Base-by-base conservation (phyloP, 2,888 invertebrate species). In the Anodontia alba region DNA sequence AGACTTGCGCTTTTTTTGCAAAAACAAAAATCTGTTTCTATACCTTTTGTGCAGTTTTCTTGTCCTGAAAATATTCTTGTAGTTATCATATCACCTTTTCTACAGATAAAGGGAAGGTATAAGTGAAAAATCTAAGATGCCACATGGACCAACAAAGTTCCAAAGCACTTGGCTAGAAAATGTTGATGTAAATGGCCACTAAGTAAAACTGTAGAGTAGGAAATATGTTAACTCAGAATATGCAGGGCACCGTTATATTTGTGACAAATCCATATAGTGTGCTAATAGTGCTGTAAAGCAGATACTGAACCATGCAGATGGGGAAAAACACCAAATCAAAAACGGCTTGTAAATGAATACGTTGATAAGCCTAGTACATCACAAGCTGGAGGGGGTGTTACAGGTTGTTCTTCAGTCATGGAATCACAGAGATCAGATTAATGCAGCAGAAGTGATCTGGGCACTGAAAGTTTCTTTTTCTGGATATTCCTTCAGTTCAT, bases 401-500 rank as follows among this genome's bases (percentile, higher is more conserved):
- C 20, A 5, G 3, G n/a, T 49, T 49, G 20, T 26, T 26, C 57
- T 57, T 26, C 57, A 57, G 57, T 57, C 57, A 57, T 26, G 7
- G 3, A n/a, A 5, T 10, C 57, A 57, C 23, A 29, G 1, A 15
- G 57, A 57, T 26, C 57, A 23, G 7, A 23, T 26, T 10, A 26
- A 1, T 57, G 23, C 23, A 26, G 29, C 57, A 57, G 57, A 57
- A n/a, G n/a, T n/a, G 20, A 15, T 20, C 20, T 49, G 49, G 49
- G 49, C 49, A 26, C 15, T 57, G 23, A 57, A 57, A 15, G 29
- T 26, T 7, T n/a, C 57, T 26, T n/a, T 33, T 31, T n/a, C 26
- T 72, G 38, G 31, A 26, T 51, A 51, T 38, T 31, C 51, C 51
- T 72, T n/a, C 36, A 72, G 38, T 2, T 72, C 54, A 12, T 31